Evolutionary conservation across 1,140 invertebrate species (phyloP).

Genomic region (Aphelinus atriplicis): DNA sequence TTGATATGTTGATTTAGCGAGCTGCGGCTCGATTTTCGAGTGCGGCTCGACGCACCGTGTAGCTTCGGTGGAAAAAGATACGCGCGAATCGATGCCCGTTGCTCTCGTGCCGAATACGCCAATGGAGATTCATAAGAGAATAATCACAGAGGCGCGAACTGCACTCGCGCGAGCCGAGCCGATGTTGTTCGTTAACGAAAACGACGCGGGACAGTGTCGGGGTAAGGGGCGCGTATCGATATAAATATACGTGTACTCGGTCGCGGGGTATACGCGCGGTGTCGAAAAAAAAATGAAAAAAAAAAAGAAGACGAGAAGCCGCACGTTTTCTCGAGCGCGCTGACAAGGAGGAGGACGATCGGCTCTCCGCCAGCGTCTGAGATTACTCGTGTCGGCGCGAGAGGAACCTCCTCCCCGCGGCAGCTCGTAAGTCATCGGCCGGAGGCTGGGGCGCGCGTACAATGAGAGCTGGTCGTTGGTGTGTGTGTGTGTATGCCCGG

Average conservation of each 20-base stretch:
- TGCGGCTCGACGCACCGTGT: no score
- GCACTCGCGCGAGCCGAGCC: no score
- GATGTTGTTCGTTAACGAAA: no score
- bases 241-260: neutral
- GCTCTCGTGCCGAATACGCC: no score
- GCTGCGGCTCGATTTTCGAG: no score
- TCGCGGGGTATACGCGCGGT: neutral
- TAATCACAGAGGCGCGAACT: no score
- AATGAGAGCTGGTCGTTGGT: neutral
- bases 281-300: neutral
- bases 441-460: neutral
- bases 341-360: neutral
- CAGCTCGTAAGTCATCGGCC: slow-evolving; percentile 29
- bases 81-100: no score
- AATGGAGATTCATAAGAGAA: no score
- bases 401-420: neutral
- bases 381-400: neutral
- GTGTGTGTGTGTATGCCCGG: no score
- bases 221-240: neutral
- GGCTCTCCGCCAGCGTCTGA: neutral
- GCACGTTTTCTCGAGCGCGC: neutral
- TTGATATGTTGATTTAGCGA: no score
- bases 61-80: no score
- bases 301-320: neutral
- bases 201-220: no score